phyloP scores from a whole-genome alignment of 2,113 vertebrate species.

The Cricetomys ansorgei region DNA sequence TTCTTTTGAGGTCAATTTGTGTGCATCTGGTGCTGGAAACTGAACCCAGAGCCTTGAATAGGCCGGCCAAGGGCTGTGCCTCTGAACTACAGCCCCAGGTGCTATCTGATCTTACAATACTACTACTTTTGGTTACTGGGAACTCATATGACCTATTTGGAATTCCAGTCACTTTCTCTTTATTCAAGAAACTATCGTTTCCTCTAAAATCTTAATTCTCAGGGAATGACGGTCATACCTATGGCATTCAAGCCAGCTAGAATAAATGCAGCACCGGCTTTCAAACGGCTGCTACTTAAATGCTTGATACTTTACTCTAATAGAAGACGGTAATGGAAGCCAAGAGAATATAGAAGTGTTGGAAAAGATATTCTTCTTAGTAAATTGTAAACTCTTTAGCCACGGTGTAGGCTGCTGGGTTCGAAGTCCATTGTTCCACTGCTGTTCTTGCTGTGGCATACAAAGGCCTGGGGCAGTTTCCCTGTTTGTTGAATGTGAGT shows the following conservation, averaged over 20 bases:
- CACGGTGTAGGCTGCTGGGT: neutral
- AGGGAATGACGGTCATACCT: neutral
- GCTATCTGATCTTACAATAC: neutral
- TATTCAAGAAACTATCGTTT: conserved; percentile 11
- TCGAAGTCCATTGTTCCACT: neutral
- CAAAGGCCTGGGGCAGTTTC: neutral
- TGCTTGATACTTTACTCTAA: conserved; percentile 45
- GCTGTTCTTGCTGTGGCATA: neutral
- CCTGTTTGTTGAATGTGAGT: neutral
- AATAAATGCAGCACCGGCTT: conserved; percentile 28
- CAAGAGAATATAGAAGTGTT: neutral
- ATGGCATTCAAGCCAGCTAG: neutral
- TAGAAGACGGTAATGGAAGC: neutral
- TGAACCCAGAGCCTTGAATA: neutral
- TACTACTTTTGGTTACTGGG: conserved; percentile 28
- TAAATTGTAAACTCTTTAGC: conserved; percentile 2
- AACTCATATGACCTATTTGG: conserved; percentile 33
- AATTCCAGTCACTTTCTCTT: conserved; percentile 23
- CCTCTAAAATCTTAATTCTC: conserved; percentile 48
- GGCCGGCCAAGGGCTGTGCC: neutral
- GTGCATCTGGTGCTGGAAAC: neutral
- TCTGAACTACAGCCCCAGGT: neutral
- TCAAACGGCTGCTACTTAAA: conserved; percentile 26
- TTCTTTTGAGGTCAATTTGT: neutral
- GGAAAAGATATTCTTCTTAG: conserved; percentile 2